phyloP scores from a whole-genome alignment of 2,888 invertebrate genomes.

The Chloromyia formosa region DNA sequence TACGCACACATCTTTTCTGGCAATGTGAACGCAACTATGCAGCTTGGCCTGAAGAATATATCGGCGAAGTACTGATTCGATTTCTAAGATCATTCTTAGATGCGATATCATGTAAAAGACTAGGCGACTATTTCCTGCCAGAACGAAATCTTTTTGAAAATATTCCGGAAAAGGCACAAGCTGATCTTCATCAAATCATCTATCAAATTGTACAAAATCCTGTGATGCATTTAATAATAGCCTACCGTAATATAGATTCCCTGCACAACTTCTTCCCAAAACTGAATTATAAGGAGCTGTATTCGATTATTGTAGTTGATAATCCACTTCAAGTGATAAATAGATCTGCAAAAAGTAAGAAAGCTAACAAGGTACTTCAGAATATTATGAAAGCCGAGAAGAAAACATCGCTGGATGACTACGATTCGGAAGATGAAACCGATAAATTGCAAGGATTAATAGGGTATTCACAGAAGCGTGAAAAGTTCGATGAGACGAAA shows the following conservation, averaged over 20 bases:
- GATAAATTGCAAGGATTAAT: slow-evolving; percentile 62
- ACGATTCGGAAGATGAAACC: slow-evolving; percentile 64
- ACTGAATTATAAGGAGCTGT: slow-evolving; percentile 69
- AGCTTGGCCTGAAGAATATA: slow-evolving; percentile 77
- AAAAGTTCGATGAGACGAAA: slow-evolving; percentile 66
- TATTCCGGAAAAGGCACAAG: slow-evolving; percentile 71
- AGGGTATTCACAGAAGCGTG: slow-evolving; percentile 66
- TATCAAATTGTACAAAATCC: slow-evolving; percentile 77
- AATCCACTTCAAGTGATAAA: slow-evolving; percentile 67
- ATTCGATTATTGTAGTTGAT: slow-evolving; percentile 66
- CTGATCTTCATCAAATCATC: slow-evolving; percentile 73
- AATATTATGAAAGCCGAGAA: slow-evolving; percentile 31
- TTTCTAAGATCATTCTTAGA: slow-evolving; percentile 72
- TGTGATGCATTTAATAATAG: slow-evolving; percentile 74
- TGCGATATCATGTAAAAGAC: slow-evolving; percentile 69
- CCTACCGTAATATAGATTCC: slow-evolving; percentile 75
- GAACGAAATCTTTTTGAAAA: slow-evolving; percentile 78
- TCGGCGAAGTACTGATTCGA: slow-evolving; percentile 73
- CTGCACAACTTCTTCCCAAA: slow-evolving; percentile 72
- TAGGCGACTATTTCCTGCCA: slow-evolving; percentile 79
- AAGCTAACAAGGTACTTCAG: slow-evolving; percentile 21
- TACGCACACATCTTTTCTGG: slow-evolving; percentile 79
- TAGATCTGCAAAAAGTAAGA: slow-evolving; percentile 61
- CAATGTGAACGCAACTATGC: slow-evolving; percentile 77
- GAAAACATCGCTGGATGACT: slow-evolving; percentile 50